A percentile compares a stretch with the other conserved stretches of the same genome.
Evolutionary conservation across 2,888 invertebrate genomes (phyloP).

Genomic region (Mylabris sibirica): DNA sequence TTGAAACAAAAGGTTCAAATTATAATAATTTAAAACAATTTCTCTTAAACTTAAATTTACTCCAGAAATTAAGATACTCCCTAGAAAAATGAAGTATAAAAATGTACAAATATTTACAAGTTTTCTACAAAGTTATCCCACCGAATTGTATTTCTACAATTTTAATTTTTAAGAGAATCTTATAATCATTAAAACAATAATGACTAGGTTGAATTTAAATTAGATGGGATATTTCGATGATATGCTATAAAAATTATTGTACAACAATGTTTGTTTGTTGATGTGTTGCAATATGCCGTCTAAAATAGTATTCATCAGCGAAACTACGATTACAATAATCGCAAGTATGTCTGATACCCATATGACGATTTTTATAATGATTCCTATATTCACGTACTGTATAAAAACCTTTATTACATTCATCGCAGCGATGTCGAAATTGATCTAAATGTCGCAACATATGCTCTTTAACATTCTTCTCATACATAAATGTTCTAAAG

Average conservation of each 20-base stretch:
- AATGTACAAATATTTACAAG: constrained; percentile 31
- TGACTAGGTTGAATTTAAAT: background rate
- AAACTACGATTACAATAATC: constrained; percentile 58
- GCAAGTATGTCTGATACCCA: constrained; percentile 60
- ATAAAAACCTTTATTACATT: constrained; percentile 61
- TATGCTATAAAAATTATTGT: constrained; percentile 10
- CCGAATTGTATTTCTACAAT: constrained; percentile 2
- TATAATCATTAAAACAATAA: background rate
- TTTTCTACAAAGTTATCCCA: constrained; percentile 8
- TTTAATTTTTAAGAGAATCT: background rate
- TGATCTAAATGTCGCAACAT: constrained; percentile 60
- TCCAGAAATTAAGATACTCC: constrained; percentile 2
- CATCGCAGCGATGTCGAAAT: constrained; percentile 58
- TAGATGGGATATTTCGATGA: background rate
- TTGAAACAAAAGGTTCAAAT: background rate
- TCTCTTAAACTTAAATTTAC: constrained; percentile 14
- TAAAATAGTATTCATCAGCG: constrained; percentile 60
- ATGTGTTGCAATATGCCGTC: constrained; percentile 58
- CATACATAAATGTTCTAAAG: constrained; percentile 60
- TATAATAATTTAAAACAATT: constrained; percentile 2
- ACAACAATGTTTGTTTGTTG: constrained; percentile 43
- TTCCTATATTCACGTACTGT: constrained; percentile 59
- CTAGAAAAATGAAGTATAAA: constrained; percentile 20
- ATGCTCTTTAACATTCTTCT: constrained; percentile 60
- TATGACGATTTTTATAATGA: constrained; percentile 60